Base-by-base conservation (phyloP, 2,113 vertebrate species). In the Perca flavescens region DNA sequence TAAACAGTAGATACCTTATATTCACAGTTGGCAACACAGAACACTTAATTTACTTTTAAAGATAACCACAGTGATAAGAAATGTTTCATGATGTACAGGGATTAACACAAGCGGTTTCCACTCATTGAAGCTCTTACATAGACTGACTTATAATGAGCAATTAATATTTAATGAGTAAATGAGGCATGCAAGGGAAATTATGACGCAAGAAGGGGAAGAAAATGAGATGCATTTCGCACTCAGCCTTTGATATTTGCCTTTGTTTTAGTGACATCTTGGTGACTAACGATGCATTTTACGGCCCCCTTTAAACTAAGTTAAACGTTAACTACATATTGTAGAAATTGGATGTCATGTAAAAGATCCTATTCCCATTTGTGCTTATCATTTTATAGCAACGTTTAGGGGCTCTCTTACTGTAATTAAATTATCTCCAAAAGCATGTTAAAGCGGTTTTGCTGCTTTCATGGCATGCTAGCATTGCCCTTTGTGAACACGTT, bases 101-200 rank as follows among this genome's bases (percentile, higher is more conserved):
- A 82, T 78, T 69, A 82, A 65, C 79, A 31, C 1, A 0, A 54
- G 49, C 43, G 4, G 76, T 81, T 54, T 74, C 19, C 40, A 13
- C 40, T 49, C 64, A 47, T 0, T 53, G 57, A 67, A 31, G 62
- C 69, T 61, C 58, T 17, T 15, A 63, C 52, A 34, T 6, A 72
- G 65, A 66, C 69, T 21, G 34, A 47, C 43, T 62, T 60, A 31
- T 73, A 76, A 79, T 65, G 60, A 81, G 74, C 60, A 21, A 70
- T 75, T 81, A 11, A 65, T 82, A 62, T 66, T 80, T 82, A 63
- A 83, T 77, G 67, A 75, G 36, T 50, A 17, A 70, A 58, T 56
- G 73, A 57, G 56, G 58, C 66, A 66, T 73, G 34, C 31, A 14
- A 25, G 50, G 56, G 40, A 34, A 74, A 46, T 50, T 28, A 15